These are phyloP conservation scores for Chondrilla cf. caribensis DNA, from an alignment of 37 sponge, comb jelly and placozoan species.

Conservation along the genomic window DNA sequence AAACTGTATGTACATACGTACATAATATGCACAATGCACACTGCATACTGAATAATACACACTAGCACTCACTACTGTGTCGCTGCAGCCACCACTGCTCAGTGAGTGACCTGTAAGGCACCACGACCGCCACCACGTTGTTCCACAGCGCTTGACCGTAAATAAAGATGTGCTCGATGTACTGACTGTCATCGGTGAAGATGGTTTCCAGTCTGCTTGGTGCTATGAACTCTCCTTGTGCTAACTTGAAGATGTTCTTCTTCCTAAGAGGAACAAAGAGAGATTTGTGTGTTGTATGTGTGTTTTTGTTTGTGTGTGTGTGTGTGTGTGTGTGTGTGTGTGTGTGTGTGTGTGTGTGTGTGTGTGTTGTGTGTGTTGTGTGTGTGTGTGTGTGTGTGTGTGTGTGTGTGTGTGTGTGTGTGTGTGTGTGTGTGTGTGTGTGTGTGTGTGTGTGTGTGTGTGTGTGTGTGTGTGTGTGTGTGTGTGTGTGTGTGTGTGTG, in stretches of 20 bases:
- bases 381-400: too few species aligned
- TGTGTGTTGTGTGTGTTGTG: too few species aligned
- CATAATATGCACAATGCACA: too few species aligned
- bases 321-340: too few species aligned
- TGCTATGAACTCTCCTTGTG: slow-evolving; percentile 70
- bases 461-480: too few species aligned
- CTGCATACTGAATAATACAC: neutral
- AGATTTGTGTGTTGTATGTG: neutral
- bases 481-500: too few species aligned
- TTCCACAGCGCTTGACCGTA: slow-evolving; percentile 36
- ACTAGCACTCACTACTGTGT: neutral
- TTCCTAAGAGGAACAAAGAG: slow-evolving; percentile 18
- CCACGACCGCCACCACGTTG: slow-evolving; percentile 55
- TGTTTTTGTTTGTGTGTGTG: too few species aligned
- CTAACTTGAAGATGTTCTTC: slow-evolving; percentile 68
- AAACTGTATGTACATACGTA: too few species aligned
- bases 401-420: too few species aligned
- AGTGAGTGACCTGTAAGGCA: slow-evolving; percentile 19
- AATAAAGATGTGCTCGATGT: slow-evolving; percentile 51
- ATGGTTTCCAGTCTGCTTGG: slow-evolving; percentile 49
- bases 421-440: too few species aligned
- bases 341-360: too few species aligned
- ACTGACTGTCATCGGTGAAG: slow-evolving; percentile 24
- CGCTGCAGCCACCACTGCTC: slow-evolving; percentile 26
- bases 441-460: too few species aligned